A percentile compares a stretch with the other conserved stretches of the same genome.
These are phyloP conservation scores for Atta texana DNA, from an alignment of 1,140 invertebrate genomes.

Conservation along the genomic window DNA sequence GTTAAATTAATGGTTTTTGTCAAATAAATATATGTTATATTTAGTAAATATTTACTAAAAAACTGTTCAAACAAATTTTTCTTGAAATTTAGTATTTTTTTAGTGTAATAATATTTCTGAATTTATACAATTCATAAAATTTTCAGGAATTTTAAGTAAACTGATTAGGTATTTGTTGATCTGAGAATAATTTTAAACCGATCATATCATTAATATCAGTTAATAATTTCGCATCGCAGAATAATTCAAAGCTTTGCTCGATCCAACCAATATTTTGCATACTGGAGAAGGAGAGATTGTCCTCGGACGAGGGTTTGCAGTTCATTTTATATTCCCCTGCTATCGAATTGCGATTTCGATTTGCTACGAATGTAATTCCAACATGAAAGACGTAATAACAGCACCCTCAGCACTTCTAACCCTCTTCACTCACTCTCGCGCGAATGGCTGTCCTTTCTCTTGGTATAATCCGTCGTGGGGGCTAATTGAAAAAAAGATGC, in stretches of 20 bases:
- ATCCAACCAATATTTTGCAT: not conserved
- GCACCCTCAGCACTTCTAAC: not conserved
- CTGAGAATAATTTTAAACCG: no score
- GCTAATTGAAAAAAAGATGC: conserved; percentile 64
- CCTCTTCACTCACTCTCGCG: not conserved
- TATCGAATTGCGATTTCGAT: conserved; percentile 61
- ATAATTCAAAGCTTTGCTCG: no score
- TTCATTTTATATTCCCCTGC: conserved; percentile 12
- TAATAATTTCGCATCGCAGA: not conserved
- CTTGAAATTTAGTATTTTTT: no score
- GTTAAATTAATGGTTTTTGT: no score
- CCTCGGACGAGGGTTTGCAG: not conserved
- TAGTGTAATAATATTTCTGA: no score
- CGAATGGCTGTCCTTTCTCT: not conserved
- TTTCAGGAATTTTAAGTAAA: no score
- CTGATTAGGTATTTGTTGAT: no score
- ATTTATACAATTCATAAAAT: no score
- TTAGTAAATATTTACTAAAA: no score
- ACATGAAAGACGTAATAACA: conserved; percentile 60
- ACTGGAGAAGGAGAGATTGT: not conserved
- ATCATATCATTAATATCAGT: conserved; percentile 45
- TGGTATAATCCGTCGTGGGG: conserved; percentile 49
- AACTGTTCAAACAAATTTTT: no score
- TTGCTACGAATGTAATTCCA: conserved; percentile 51
- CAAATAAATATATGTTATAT: no score